A percentile compares a stretch with the other conserved stretches of the same genome.
phyloP scores from a whole-genome alignment of 35 echinoderm and acorn worm genomes.

The Lytechinus pictus region DNA sequence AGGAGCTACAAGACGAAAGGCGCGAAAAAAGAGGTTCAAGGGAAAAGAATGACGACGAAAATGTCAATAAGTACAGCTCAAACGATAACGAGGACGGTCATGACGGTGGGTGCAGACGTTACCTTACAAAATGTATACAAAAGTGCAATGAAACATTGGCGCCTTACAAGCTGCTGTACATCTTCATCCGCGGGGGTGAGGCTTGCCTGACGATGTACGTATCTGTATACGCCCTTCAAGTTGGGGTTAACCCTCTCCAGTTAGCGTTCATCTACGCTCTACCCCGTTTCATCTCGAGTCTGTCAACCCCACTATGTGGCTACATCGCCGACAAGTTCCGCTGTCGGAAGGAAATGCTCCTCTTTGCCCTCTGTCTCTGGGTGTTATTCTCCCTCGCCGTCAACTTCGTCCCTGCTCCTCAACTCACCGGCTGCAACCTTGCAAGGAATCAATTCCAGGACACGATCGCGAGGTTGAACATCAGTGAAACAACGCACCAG shows the following conservation, averaged over 20 bases:
- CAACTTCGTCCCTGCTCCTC: conserved; percentile 44
- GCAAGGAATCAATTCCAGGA: conserved; percentile 28
- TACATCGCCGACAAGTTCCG: conserved; percentile 57
- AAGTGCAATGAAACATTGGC: conserved; percentile 45
- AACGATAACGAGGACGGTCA: background rate
- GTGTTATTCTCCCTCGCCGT: conserved; percentile 26
- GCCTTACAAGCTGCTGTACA: conserved; percentile 61
- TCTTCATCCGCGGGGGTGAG: conserved; percentile 59
- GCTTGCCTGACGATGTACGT: conserved; percentile 46
- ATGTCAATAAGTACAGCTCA: background rate
- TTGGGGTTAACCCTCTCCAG: conserved; percentile 53
- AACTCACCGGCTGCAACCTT: conserved; percentile 10
- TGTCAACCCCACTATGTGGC: conserved; percentile 51
- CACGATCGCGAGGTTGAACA: conserved; percentile 21
- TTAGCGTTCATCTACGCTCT: conserved; percentile 28
- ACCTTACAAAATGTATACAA: background rate
- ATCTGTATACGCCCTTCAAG: conserved; percentile 35
- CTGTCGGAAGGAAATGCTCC: conserved; percentile 55
- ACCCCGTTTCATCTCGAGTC: conserved; percentile 27
- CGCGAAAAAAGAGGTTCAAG: background rate
- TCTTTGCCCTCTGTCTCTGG: conserved; percentile 36
- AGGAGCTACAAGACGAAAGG: background rate
- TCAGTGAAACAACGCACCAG: background rate
- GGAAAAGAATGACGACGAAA: too few species aligned
- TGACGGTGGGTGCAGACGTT: background rate